Evolutionary conservation across 2,113 vertebrate species (phyloP).

Genomic region (Tragelaphus imberbis): DNA sequence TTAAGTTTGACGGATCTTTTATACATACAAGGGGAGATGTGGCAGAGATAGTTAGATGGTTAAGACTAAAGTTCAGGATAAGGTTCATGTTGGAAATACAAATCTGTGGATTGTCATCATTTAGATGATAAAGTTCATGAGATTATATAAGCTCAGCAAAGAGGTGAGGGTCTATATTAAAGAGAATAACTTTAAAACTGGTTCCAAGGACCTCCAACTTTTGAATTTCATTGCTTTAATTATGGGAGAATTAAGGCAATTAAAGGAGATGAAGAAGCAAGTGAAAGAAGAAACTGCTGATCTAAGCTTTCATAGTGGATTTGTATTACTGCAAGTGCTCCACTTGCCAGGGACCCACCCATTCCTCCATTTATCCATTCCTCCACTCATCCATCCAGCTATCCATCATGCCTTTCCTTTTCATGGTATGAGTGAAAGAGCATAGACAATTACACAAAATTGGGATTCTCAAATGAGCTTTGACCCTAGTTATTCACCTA

Average conservation of each 20-base stretch:
- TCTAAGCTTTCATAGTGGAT: neutral
- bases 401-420: neutral
- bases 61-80: neutral
- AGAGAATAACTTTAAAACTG: neutral
- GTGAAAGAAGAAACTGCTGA: neutral
- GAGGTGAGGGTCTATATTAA: neutral
- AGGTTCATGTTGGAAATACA: neutral
- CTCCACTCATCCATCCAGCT: neutral
- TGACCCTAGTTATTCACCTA: neutral
- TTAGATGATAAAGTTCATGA: neutral
- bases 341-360: neutral
- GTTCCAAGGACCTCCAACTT: neutral
- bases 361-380: neutral
- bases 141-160: neutral
- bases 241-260: neutral
- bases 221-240: neutral
- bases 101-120: neutral
- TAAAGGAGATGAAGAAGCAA: neutral
- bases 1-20: neutral
- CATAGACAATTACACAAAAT: neutral
- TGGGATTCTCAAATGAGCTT: neutral
- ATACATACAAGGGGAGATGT: neutral
- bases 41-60: neutral
- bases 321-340: neutral
- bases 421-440: neutral